Conservation (phyloP, 2,888 invertebrate genomes). For the Corbicula japonica region DNA sequence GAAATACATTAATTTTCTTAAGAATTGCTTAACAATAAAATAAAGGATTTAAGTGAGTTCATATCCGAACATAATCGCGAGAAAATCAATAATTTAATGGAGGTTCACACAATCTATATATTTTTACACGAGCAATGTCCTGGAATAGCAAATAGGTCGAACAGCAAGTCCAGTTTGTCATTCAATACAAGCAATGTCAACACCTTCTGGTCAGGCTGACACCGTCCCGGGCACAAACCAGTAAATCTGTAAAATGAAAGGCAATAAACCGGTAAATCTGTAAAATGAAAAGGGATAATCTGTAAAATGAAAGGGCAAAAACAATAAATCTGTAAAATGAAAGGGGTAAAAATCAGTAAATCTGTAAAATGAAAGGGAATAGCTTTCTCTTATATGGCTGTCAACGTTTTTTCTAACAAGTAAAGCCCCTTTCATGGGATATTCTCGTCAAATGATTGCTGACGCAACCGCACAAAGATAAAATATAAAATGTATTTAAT, state of each 20-base stretch:
- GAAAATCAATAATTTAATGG: not conserved
- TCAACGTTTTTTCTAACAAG: no score
- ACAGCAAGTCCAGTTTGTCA: not conserved
- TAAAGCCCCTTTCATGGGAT: no score
- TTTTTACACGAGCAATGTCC: slow-evolving; percentile 34
- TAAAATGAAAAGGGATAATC: slow-evolving; percentile 9
- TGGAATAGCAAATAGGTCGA: slow-evolving; percentile 23
- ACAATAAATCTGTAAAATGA: not conserved
- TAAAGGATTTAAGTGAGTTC: not conserved
- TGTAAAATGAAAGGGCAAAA: not conserved
- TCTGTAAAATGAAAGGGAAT: slow-evolving; percentile 20
- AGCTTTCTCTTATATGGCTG: not conserved
- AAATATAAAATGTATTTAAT: no score
- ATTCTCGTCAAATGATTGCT: no score
- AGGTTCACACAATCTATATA: not conserved
- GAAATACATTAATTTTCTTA: not conserved
- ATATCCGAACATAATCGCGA: not conserved
- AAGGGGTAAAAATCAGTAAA: not conserved
- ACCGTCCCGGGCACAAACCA: slow-evolving; percentile 20
- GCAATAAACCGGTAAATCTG: slow-evolving; percentile 12
- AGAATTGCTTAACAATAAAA: not conserved
- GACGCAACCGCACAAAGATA: no score
- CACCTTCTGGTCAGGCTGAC: not conserved
- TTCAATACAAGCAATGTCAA: slow-evolving; percentile 5
- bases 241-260: slow-evolving; percentile 8